Base-by-base conservation (phyloP, 2,888 invertebrate species). In the Sympetrum striolatum region DNA sequence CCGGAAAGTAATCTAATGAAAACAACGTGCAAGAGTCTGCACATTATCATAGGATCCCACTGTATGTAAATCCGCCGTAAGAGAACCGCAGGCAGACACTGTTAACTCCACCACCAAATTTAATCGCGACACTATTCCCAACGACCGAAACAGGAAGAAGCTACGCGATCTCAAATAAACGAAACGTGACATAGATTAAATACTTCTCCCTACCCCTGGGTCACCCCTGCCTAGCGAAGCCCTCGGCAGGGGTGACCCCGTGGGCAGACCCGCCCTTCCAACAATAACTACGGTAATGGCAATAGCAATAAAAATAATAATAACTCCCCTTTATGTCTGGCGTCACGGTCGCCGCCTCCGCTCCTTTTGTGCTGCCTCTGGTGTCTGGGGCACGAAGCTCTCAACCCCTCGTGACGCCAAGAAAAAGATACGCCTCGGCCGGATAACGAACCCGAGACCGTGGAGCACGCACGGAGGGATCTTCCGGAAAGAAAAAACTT, bases 301-400 rank as follows among this genome's bases (percentile, higher is more conserved):
- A 86, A 86, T 60, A 60, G 86, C 60, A 86, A 86, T 86, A 86
- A 86, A 86, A 86, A 86, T 86, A 86, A 86, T 64, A 86, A 86
- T 86, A 86, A 86, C 60, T 86, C 53, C 39, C 64, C 60, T 86
- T 86, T 86, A 86, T 86, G 86, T 37, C 37, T 37, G 58, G 60
- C 86, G 58, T 86, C 86, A 86, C 86, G 86, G 86, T 60, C 58
- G 53, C 82, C 82, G 82, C 31, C 82, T 53, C 48, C 82, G 58
- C 82, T 82, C 39, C 86, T 86, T 86, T 86, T 86, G 86, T 86
- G 60, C 60, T 37, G n/a, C 10, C 60, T 14, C 60, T 31, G 82
- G 58, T 73, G 73, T 73, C 73, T 73, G 73, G 73, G 31, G 73
- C 73, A 31, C 73, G 73, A 73, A 73, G 73, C 73, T 73, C 73